Percentiles rank a stretch among this genome's conserved stretches.
These are phyloP conservation scores for Pristionchus entomophagus DNA, from an alignment of 2,888 invertebrate species.

Conservation along the genomic window DNA sequence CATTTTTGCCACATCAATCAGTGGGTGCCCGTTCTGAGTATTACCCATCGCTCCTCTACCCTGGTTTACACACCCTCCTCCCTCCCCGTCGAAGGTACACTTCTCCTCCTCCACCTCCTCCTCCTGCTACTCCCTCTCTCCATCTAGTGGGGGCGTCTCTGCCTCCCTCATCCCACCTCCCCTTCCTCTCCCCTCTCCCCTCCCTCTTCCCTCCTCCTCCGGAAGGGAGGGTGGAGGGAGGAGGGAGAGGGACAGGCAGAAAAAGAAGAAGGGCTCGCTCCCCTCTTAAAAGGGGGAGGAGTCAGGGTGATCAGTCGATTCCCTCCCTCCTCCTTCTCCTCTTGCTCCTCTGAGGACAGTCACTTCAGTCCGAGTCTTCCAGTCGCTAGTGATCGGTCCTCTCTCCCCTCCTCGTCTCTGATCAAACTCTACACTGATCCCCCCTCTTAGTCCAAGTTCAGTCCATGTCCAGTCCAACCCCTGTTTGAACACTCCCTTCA, in stretches of 20 bases:
- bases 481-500: too few relatives aligned
- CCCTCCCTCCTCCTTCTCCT: background rate
- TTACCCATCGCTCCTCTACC: background rate
- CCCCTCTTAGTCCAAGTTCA: too few relatives aligned
- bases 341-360: background rate
- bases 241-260: background rate
- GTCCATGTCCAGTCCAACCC: too few relatives aligned
- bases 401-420: background rate
- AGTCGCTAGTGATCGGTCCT: background rate
- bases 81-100: conserved; percentile 17
- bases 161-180: background rate
- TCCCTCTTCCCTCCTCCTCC: background rate
- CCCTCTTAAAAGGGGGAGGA: conserved; percentile 39
- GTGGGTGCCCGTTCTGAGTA: conserved; percentile 31
- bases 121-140: background rate
- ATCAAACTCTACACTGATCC: background rate
- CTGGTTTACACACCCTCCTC: conserved; percentile 29
- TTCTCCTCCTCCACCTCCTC: conserved; percentile 11
- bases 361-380: conserved; percentile 8
- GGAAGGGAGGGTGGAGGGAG: background rate
- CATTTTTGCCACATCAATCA: background rate
- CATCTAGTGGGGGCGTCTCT: background rate
- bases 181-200: background rate
- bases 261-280: background rate
- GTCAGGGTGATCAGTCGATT: background rate